Conservation (phyloP, 1,140 invertebrate species). For the Cydia strobilella region DNA sequence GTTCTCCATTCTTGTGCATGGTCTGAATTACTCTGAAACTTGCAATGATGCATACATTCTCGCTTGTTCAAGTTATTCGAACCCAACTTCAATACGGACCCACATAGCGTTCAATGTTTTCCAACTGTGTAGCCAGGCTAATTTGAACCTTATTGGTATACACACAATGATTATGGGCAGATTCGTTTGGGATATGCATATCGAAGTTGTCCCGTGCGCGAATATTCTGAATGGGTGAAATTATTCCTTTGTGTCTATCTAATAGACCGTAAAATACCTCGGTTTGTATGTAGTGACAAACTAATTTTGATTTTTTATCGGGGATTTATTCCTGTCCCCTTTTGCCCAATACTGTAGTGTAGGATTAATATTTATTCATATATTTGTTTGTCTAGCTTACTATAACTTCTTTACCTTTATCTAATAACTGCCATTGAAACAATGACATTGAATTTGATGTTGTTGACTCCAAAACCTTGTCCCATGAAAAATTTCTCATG, state of each 20-base stretch:
- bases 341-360: too few relatives aligned
- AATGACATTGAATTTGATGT: too few relatives aligned
- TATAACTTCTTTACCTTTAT: too few relatives aligned
- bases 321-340: too few relatives aligned
- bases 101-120: background rate
- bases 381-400: too few relatives aligned
- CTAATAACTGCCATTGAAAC: too few relatives aligned
- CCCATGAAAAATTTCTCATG: background rate
- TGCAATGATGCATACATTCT: background rate
- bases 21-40: too few relatives aligned
- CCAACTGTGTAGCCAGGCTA: background rate
- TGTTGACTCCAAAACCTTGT: too few relatives aligned
- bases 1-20: background rate
- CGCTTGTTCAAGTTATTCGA: background rate
- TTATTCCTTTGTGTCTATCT: background rate
- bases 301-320: too few relatives aligned
- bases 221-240: constrained; percentile 1
- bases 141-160: background rate
- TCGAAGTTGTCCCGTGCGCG: background rate
- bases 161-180: background rate
- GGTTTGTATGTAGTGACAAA: background rate
- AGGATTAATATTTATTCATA: too few relatives aligned
- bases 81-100: background rate
- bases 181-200: background rate
- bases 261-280: background rate